These are phyloP conservation scores for Mylabris sibirica DNA, from an alignment of 2,888 invertebrate genomes.

Conservation along the genomic window DNA sequence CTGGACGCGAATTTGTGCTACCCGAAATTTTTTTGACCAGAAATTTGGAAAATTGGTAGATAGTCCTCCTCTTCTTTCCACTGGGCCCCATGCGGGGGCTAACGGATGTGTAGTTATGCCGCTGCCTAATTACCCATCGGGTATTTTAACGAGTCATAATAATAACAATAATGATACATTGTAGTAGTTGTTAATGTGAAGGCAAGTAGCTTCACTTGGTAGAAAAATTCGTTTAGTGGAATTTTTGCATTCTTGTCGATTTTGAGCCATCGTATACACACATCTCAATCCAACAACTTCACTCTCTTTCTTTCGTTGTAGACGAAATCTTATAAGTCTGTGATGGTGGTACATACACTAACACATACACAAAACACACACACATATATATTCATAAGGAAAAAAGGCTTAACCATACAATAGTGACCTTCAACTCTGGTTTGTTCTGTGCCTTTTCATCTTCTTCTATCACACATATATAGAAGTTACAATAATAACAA, in stretches of 20 bases:
- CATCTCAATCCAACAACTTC: not conserved
- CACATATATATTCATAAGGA: not conserved
- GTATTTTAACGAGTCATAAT: not conserved
- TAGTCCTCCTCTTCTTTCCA: too few relatives aligned
- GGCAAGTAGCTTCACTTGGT: not conserved
- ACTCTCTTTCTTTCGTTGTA: not conserved
- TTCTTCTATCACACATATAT: not conserved
- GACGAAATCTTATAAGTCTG: constrained; percentile 10
- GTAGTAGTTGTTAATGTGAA: not conserved
- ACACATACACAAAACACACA: not conserved
- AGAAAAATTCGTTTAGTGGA: not conserved
- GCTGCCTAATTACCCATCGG: not conserved
- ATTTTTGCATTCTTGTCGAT: not conserved
- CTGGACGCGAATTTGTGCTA: too few relatives aligned
- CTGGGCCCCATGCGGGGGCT: too few relatives aligned
- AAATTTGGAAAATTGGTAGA: too few relatives aligned
- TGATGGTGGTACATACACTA: not conserved
- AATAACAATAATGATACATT: not conserved
- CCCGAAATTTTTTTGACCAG: too few relatives aligned
- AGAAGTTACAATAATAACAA: not conserved
- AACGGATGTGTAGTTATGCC: too few relatives aligned
- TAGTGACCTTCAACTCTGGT: constrained; percentile 3
- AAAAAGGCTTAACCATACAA: not conserved
- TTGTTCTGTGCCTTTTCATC: constrained; percentile 2
- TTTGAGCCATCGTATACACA: not conserved